Percentiles rank a stretch among this genome's conserved stretches.
phyloP scores from a whole-genome alignment of 64 coral and sea anemone genomes.

The Stylophora pistillata region DNA sequence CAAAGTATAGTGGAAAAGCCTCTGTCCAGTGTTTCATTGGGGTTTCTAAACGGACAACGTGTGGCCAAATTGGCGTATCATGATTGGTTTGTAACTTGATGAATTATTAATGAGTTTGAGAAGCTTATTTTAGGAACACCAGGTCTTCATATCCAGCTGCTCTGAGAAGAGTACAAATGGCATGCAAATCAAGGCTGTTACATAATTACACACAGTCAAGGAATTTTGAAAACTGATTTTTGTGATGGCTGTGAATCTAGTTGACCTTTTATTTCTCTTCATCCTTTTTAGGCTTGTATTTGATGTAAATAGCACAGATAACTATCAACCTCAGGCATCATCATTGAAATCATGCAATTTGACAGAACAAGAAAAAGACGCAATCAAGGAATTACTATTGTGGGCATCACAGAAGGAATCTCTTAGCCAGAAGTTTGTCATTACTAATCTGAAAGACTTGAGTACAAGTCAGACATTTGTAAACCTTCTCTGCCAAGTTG shows the following conservation, averaged over 20 bases:
- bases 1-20: no score
- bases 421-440: conserved; percentile 6
- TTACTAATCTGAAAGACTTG: conserved; percentile 21
- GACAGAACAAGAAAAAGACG: conserved; percentile 18
- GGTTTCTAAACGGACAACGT: no score
- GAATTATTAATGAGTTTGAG: no score
- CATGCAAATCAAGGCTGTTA: no score
- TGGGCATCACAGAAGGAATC: conserved; percentile 33
- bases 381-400: conserved; percentile 3
- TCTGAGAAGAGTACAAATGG: no score
- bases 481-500: conserved; percentile 49
- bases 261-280: background rate
- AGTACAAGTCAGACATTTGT: background rate
- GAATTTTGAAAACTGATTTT: no score
- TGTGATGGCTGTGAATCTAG: background rate
- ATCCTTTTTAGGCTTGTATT: conserved; percentile 18
- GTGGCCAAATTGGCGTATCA: no score
- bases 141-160: background rate
- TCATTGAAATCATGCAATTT: conserved; percentile 18
- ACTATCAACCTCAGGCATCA: background rate
- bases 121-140: no score
- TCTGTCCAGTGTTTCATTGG: no score
- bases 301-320: background rate
- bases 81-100: no score
- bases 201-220: no score